Conservation (phyloP, 2,113 vertebrate genomes). For the Lepus timidus region DNA sequence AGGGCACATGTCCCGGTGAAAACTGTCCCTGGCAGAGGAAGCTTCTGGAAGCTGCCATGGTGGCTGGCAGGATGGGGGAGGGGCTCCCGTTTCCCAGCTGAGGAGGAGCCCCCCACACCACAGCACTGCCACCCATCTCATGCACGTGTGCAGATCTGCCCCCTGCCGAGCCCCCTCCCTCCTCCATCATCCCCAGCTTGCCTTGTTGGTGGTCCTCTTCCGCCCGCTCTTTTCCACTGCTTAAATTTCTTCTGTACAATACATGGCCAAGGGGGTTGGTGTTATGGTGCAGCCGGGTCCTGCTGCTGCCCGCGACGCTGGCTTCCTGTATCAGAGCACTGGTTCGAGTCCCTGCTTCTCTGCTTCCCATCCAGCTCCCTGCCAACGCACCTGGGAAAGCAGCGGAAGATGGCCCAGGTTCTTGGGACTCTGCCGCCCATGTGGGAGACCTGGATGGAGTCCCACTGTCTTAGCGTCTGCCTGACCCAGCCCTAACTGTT, state of each 20-base stretch:
- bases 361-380: no score
- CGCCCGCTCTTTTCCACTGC: background rate
- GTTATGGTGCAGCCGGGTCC: no score
- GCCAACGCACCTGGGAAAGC: no score
- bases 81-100: background rate
- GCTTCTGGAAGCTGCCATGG: background rate
- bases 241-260: background rate
- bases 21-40: no score
- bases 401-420: no score
- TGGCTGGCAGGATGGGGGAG: background rate
- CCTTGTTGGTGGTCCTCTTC: background rate
- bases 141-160: background rate
- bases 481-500: no score
- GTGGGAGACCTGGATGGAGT: no score
- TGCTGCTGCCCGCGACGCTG: no score
- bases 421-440: no score
- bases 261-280: background rate
- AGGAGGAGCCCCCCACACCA: background rate
- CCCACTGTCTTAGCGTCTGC: no score
- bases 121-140: background rate
- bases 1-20: background rate
- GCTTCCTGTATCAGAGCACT: no score
- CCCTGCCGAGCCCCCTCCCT: background rate
- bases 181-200: accelerated
- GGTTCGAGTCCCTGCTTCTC: no score